Evolutionary conservation across 2,888 invertebrate species (phyloP).

Genomic region (Cataglyphis altisquamis): DNA sequence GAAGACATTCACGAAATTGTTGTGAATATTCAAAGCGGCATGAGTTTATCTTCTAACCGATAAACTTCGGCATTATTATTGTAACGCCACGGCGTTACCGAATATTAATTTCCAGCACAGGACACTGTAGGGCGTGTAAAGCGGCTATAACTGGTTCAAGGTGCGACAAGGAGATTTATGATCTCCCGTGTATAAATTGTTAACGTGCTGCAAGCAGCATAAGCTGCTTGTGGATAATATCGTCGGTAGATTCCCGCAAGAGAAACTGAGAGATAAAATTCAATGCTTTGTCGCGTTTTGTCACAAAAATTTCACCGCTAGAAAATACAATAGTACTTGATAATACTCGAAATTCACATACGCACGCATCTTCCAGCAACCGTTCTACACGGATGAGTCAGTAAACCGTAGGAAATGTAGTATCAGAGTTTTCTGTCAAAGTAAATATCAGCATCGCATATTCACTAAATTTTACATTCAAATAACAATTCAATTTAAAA

Average conservation of each 20-base stretch:
- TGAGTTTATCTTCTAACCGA: constrained; percentile 47
- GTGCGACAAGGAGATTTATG: constrained; percentile 57
- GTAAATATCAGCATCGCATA: constrained; percentile 12
- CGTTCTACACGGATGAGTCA: constrained; percentile 2
- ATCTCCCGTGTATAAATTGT: constrained; percentile 54
- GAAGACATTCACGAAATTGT: constrained; percentile 33
- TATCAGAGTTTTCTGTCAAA: not conserved
- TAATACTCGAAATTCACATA: constrained; percentile 12
- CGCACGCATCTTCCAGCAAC: not conserved
- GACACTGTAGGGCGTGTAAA: constrained; percentile 45
- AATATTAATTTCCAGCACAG: constrained; percentile 50
- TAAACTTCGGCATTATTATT: constrained; percentile 56
- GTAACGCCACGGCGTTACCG: constrained; percentile 39
- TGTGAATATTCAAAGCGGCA: constrained; percentile 46
- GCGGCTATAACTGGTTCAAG: constrained; percentile 55
- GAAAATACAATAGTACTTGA: constrained; percentile 34
- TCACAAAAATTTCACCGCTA: constrained; percentile 28
- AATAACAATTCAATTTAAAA: constrained; percentile 13
- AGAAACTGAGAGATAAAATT: constrained; percentile 37
- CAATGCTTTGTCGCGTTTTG: constrained; percentile 32
- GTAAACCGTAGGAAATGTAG: constrained; percentile 4
- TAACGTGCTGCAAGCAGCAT: constrained; percentile 53
- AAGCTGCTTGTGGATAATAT: constrained; percentile 52
- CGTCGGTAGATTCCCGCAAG: constrained; percentile 23
- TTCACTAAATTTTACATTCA: not conserved